Percentiles rank a stretch among this genome's conserved stretches.
Evolutionary conservation across 2,113 vertebrate species (phyloP).

Genomic region (Sinocyclocheilus anophthalmus): DNA sequence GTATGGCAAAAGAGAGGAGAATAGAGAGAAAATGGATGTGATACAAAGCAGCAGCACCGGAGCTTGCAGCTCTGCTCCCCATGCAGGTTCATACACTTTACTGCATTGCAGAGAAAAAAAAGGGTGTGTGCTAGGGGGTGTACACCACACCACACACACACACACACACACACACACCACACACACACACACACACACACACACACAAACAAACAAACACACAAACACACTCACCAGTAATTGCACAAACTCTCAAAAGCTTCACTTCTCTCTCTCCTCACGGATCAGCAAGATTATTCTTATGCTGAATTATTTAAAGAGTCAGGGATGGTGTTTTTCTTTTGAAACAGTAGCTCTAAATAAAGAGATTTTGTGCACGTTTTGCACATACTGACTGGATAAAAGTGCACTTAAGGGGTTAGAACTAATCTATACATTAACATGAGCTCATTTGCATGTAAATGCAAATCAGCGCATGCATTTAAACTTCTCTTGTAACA

Average conservation of each 20-base stretch:
- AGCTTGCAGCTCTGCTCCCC: slow-evolving; percentile 49
- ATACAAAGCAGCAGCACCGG: slow-evolving; percentile 20
- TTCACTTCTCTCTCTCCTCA: slow-evolving; percentile 8
- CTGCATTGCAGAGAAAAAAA: slow-evolving; percentile 64
- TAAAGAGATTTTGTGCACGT: background rate
- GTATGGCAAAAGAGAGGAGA: slow-evolving; percentile 12
- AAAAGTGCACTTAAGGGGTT: background rate
- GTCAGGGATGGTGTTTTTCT: slow-evolving; percentile 24
- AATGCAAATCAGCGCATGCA: slow-evolving; percentile 24
- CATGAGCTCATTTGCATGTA: slow-evolving; percentile 11
- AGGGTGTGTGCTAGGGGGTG: slow-evolving; percentile 29
- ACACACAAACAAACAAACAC: slow-evolving; percentile 34
- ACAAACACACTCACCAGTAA: slow-evolving; percentile 19
- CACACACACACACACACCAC: background rate
- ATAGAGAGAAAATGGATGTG: slow-evolving; percentile 20
- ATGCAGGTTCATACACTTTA: slow-evolving; percentile 55
- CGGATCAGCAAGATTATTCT: slow-evolving; percentile 43
- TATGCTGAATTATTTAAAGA: slow-evolving; percentile 57
- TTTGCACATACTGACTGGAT: background rate
- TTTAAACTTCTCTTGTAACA: background rate
- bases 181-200: slow-evolving; percentile 3
- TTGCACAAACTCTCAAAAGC: slow-evolving; percentile 17
- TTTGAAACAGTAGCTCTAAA: slow-evolving; percentile 30
- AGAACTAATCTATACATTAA: background rate
- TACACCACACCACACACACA: slow-evolving; percentile 29